Evolutionary conservation across 2,797 vertebrate genomes (phyloP), one percentile per base, ranked within the genome.

Genomic region (Channa striata): DNA sequence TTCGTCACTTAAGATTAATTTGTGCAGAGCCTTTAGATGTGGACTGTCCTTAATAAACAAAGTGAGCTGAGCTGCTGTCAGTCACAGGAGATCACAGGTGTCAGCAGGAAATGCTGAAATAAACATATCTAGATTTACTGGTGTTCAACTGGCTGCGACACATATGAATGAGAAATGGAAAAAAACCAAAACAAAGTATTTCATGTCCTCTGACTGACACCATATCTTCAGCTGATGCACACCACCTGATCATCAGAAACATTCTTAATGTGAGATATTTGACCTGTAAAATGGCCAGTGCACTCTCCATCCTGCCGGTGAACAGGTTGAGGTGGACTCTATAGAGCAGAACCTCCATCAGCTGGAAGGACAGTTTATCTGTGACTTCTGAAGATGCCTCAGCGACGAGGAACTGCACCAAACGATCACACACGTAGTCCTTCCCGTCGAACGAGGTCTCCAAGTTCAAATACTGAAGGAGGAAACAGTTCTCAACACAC

Each of bases 381-480:
- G 91, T 85, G 54, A 88, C 75, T 7, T n/a, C 89, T 5, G 77
- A n/a, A 0, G 86, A 73, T 5, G 73, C 84, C 49, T 92, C 80
- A 23, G 86, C 81, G 74, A 94, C 79, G 5, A 99, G 92, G 68
- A 95, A 97, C 51, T 94, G 94, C 19, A 97, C 86, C 84, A 97
- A 93, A 13, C 96, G 96, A 1, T 93, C 93, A 52, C 97, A 97
- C 1, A 99, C 95, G 0, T 94, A 96, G 91, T 99, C 97, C 79
- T 98, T 99, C 65, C 96, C 97, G 86, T 99, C 96, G 65, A 97
- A 99, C 0, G 96, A 95, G 76, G 82, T 94, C 91, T 99, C 97
- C 82, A 98, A 85, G 76, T 87, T 95, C 82, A 99, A 70, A 72
- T 97, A 99, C 98, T 99, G 76, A 8, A 42, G 20, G 21, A 11